Percentiles rank a stretch among this genome's conserved stretches.
Conservation (phyloP, 2,888 invertebrate genomes). For the Trichacis sp. region DNA sequence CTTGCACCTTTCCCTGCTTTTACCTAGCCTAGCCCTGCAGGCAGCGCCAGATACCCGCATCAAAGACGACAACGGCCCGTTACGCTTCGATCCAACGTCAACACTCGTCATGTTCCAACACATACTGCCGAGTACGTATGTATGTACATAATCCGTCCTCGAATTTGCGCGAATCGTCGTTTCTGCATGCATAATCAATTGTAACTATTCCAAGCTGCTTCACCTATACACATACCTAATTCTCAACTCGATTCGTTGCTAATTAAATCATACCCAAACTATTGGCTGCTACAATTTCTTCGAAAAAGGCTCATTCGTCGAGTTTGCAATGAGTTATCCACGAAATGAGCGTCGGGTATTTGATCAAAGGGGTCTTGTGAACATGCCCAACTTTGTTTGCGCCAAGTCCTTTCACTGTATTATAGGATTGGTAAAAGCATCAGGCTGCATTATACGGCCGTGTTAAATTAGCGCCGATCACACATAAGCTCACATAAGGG, state of each 20-base stretch:
- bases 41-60: slow-evolving; percentile 65
- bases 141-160: slow-evolving; percentile 48
- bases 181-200: slow-evolving; percentile 32
- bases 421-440: too few relatives aligned
- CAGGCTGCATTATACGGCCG: too few relatives aligned
- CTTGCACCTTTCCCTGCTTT: slow-evolving; percentile 48
- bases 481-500: too few relatives aligned
- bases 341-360: too few relatives aligned
- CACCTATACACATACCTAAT: too few relatives aligned
- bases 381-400: slow-evolving; percentile 9
- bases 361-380: slow-evolving; percentile 16
- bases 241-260: too few relatives aligned
- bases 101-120: slow-evolving; percentile 58
- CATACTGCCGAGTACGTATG: slow-evolving; percentile 61
- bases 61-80: slow-evolving; percentile 65
- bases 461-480: slow-evolving; percentile 17
- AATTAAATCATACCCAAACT: too few relatives aligned
- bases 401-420: too few relatives aligned
- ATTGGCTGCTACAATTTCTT: too few relatives aligned
- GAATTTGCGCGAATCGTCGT: slow-evolving; percentile 37
- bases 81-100: slow-evolving; percentile 66
- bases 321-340: too few relatives aligned
- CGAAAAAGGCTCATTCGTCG: too few relatives aligned
- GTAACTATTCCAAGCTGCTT: slow-evolving; percentile 25
- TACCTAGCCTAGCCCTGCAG: too few relatives aligned